These are phyloP conservation scores for Altica lythri DNA, from an alignment of 2,888 invertebrate species.

Conservation along the genomic window DNA sequence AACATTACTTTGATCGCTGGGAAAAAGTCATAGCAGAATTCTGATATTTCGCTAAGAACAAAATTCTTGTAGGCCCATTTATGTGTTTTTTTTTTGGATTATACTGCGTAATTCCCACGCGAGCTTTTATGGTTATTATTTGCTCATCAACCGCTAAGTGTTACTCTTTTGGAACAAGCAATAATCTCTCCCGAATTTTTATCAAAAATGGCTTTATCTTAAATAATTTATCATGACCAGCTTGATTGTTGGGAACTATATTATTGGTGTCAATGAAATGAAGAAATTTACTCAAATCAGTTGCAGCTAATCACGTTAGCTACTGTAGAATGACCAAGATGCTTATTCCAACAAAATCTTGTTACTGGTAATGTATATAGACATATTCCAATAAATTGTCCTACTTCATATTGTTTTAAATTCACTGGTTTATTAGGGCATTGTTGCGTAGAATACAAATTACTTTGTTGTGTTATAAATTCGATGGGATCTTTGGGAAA, in stretches of 20 bases:
- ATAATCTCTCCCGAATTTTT: conserved; percentile 7
- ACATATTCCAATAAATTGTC: conserved; percentile 8
- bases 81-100: conserved; percentile 20
- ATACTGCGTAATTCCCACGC: conserved; percentile 16
- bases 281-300: conserved; percentile 10
- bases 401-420: conserved; percentile 9
- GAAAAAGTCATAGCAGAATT: conserved; percentile 27
- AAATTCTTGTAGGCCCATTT: conserved; percentile 22
- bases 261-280: conserved; percentile 9
- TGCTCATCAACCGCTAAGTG: conserved; percentile 11
- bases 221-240: conserved; percentile 7
- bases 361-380: conserved; percentile 11
- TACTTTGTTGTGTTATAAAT: conserved; percentile 10
- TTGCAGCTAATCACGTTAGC: conserved; percentile 18
- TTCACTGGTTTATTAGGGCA: conserved; percentile 14
- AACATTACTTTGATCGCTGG: conserved; percentile 19
- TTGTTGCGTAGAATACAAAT: conserved; percentile 13
- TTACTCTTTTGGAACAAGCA: conserved; percentile 11
- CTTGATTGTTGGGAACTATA: neutral
- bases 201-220: conserved; percentile 1
- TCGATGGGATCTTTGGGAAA: conserved; percentile 10
- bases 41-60: conserved; percentile 25
- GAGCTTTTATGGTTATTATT: conserved; percentile 22
- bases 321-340: conserved; percentile 13
- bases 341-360: conserved; percentile 16